These are phyloP conservation scores for Campylorhamphus procurvoides DNA, from an alignment of 2,113 vertebrate species.

Conservation along the genomic window DNA sequence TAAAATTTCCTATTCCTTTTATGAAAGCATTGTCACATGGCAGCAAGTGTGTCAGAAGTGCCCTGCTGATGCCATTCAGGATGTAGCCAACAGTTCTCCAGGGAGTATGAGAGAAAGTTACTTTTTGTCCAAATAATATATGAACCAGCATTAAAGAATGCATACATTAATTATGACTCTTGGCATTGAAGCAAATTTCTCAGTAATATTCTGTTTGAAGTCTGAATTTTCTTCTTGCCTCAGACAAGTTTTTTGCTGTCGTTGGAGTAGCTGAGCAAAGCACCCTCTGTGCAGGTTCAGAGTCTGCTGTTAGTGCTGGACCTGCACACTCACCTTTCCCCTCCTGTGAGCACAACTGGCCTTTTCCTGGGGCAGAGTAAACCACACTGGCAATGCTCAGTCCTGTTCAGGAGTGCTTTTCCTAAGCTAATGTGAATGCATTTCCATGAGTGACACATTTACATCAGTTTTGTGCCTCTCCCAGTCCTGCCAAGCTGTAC, in stretches of 20 bases:
- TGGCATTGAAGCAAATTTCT: neutral
- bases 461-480: neutral
- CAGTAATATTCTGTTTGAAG: neutral
- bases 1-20: neutral
- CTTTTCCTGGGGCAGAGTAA: neutral
- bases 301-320: neutral
- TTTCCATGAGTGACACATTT: neutral
- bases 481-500: neutral
- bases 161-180: neutral
- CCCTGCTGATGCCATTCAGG: accelerated
- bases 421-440: neutral
- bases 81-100: neutral
- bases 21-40: neutral
- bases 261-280: neutral
- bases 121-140: neutral
- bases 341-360: neutral
- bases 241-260: accelerated
- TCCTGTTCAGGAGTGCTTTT: neutral
- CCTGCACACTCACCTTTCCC: too few relatives aligned
- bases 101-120: neutral
- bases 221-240: neutral
- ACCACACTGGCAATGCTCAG: neutral
- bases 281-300: neutral
- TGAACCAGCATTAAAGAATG: neutral
- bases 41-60: neutral